phyloP scores from a whole-genome alignment of 2,888 invertebrate species.

The Sinohyriopsis cumingii region DNA sequence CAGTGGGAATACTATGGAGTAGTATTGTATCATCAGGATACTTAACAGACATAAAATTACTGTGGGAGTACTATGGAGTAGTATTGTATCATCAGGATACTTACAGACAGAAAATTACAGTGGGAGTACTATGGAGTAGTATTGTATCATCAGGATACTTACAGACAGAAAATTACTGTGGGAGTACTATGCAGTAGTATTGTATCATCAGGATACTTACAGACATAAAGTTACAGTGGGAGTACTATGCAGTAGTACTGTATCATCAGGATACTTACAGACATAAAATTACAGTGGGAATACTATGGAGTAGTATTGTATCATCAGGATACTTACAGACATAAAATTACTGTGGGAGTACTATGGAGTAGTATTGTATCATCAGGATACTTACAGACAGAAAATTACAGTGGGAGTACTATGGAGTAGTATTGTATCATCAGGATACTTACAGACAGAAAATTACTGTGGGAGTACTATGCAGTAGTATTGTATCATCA shows the following conservation, averaged over 20 bases:
- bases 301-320: too few relatives aligned
- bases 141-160: conserved; percentile 69
- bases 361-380: too few relatives aligned
- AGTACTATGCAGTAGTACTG: too few relatives aligned
- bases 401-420: conserved; percentile 77
- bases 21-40: conserved; percentile 34
- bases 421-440: too few relatives aligned
- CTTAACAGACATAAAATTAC: conserved; percentile 89
- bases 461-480: conserved; percentile 74
- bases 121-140: too few relatives aligned
- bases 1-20: too few relatives aligned
- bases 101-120: conserved; percentile 87
- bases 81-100: conserved; percentile 55
- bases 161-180: conserved; percentile 80
- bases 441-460: conserved; percentile 83
- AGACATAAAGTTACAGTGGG: conserved; percentile 75
- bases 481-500: not conserved
- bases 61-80: too few relatives aligned
- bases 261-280: conserved; percentile 77
- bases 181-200: too few relatives aligned
- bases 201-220: conserved; percentile 75
- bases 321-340: conserved; percentile 78
- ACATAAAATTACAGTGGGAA: conserved; percentile 79
- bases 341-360: conserved; percentile 80
- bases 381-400: conserved; percentile 80